These are phyloP conservation scores for Cephonodes hylas DNA, from an alignment of 2,888 invertebrate genomes.

Conservation along the genomic window DNA sequence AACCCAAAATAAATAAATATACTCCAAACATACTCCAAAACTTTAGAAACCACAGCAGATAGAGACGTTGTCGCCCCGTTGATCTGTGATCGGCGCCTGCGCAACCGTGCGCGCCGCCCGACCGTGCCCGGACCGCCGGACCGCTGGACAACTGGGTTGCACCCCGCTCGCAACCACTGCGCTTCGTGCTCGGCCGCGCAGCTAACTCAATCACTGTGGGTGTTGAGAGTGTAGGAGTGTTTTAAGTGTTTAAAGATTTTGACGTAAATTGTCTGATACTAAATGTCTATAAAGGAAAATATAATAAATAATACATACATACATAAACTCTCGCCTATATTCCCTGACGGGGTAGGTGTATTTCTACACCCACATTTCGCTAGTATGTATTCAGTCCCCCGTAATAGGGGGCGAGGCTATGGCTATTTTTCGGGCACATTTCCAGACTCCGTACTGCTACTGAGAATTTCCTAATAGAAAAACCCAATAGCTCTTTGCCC, in stretches of 20 bases:
- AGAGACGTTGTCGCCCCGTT: constrained; percentile 55
- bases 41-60: constrained; percentile 50
- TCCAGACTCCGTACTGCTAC: too few relatives aligned
- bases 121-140: background rate
- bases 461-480: too few relatives aligned
- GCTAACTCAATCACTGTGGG: background rate
- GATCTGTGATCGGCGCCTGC: constrained; percentile 28
- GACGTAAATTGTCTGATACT: background rate
- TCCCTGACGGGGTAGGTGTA: too few relatives aligned
- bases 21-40: constrained; percentile 18
- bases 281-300: too few relatives aligned
- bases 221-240: background rate
- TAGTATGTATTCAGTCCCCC: too few relatives aligned
- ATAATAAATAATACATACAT: too few relatives aligned
- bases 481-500: too few relatives aligned
- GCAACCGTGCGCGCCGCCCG: constrained; percentile 21
- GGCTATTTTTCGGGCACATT: too few relatives aligned
- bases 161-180: background rate
- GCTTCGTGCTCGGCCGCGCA: background rate
- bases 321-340: too few relatives aligned
- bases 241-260: background rate
- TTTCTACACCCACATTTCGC: too few relatives aligned
- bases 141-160: constrained; percentile 8
- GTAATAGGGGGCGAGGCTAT: too few relatives aligned
- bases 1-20: too few relatives aligned